A percentile compares a stretch with the other conserved stretches of the same genome.
phyloP scores from a whole-genome alignment of 2,113 vertebrate species.

The Numida meleagris region DNA sequence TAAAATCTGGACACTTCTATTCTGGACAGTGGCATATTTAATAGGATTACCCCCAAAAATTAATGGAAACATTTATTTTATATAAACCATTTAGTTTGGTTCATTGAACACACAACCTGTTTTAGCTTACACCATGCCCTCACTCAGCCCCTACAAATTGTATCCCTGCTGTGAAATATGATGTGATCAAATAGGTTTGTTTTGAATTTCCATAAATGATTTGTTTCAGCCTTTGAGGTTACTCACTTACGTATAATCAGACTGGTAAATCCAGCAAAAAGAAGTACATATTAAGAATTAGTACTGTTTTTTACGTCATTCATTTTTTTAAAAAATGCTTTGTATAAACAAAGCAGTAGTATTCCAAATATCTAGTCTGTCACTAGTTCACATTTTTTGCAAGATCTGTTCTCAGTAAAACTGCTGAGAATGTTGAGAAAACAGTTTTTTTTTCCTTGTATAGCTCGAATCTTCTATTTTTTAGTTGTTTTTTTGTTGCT shows the following conservation, averaged over 20 bases:
- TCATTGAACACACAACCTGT: conserved; percentile 69
- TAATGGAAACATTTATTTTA: conserved; percentile 73
- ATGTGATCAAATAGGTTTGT: conserved; percentile 64
- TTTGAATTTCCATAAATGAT: conserved; percentile 60
- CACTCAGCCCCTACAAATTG: conserved; percentile 55
- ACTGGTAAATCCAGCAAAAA: conserved; percentile 8
- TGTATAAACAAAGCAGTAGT: neutral
- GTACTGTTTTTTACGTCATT: neutral
- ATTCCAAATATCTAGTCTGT: neutral
- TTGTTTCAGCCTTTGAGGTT: conserved; percentile 44
- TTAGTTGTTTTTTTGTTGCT: neutral
- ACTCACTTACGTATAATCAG: neutral
- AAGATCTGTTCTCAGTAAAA: conserved; percentile 3
- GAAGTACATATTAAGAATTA: neutral
- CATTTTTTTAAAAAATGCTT: neutral
- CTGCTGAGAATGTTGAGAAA: conserved; percentile 2
- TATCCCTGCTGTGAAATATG: conserved; percentile 57
- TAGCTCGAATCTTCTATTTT: conserved; percentile 37
- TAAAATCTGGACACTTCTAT: conserved; percentile 58
- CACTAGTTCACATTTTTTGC: neutral
- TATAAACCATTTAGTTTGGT: conserved; percentile 73
- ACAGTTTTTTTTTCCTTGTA: conserved; percentile 25
- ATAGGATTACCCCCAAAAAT: conserved; percentile 70
- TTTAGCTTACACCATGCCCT: conserved; percentile 48
- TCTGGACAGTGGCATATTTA: conserved; percentile 70